Evolutionary conservation across 1,140 invertebrate species (phyloP).

Genomic region (Cephus cinctus): DNA sequence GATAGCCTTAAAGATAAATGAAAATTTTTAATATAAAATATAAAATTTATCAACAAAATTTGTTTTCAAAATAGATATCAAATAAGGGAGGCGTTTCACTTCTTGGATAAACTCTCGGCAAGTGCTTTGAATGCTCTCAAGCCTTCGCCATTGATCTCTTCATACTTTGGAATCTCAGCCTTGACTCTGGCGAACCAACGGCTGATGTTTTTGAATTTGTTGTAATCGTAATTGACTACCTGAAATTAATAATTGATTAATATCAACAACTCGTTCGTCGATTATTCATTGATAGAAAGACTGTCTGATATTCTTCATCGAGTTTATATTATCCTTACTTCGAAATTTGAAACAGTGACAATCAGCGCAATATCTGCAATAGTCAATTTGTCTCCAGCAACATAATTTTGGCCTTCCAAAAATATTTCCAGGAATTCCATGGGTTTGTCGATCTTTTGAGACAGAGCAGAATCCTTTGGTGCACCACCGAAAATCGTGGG

Average conservation of each 20-base stretch:
- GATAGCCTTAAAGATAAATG: too few species aligned
- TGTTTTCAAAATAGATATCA: too few species aligned
- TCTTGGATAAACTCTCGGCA: constrained; percentile 26
- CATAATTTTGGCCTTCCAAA: constrained; percentile 65
- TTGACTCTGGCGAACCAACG: constrained; percentile 70
- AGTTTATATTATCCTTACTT: constrained; percentile 46
- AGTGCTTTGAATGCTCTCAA: constrained; percentile 45
- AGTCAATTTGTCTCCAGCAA: constrained; percentile 68
- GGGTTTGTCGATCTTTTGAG: constrained; percentile 63
- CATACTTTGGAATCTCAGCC: constrained; percentile 65
- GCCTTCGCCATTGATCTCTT: constrained; percentile 64
- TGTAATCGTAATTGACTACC: constrained; percentile 61
- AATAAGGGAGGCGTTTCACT: too few species aligned
- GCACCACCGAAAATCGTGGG: constrained; percentile 67
- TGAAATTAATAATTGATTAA: constrained; percentile 27
- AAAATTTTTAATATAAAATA: too few species aligned
- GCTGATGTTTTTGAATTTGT: constrained; percentile 65
- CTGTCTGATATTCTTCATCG: too few species aligned
- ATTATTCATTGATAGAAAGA: too few species aligned
- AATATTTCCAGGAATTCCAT: constrained; percentile 68
- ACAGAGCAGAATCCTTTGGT: constrained; percentile 64
- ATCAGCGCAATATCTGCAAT: constrained; percentile 70
- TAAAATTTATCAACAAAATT: too few species aligned
- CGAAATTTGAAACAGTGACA: constrained; percentile 64
- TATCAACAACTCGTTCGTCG: too few species aligned